These are phyloP conservation scores for Phrynocephalus vlangalii DNA, from an alignment of 2,797 vertebrate species.

Conservation along the genomic window DNA sequence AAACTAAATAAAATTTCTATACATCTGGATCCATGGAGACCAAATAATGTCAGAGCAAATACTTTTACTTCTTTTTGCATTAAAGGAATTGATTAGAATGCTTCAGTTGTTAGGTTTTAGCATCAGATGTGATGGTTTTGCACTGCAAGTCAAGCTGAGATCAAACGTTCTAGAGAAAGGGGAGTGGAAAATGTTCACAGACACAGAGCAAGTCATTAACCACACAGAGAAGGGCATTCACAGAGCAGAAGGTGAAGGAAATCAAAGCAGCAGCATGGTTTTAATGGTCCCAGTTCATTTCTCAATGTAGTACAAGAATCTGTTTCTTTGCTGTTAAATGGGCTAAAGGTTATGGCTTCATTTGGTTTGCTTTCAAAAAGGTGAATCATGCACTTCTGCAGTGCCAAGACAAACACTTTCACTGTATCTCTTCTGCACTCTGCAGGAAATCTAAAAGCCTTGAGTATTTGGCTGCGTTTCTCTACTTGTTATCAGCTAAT, in stretches of 20 bases:
- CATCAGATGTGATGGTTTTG: constrained; percentile 4
- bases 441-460: constrained; percentile 52
- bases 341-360: constrained; percentile 5
- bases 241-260: constrained; percentile 37
- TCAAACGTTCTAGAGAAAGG: background rate
- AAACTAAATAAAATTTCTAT: background rate
- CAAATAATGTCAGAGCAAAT: background rate
- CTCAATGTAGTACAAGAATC: constrained; percentile 17
- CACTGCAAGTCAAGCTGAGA: background rate
- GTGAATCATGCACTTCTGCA: constrained; percentile 34
- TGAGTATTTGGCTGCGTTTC: constrained; percentile 31
- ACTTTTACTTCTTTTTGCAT: background rate
- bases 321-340: constrained; percentile 25
- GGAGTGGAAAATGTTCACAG: background rate
- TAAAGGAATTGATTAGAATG: background rate
- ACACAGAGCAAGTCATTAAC: constrained; percentile 10
- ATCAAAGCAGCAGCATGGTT: constrained; percentile 34
- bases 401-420: constrained; percentile 63
- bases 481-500: constrained; percentile 37
- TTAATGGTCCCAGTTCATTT: constrained; percentile 4
- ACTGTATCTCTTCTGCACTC: constrained; percentile 41
- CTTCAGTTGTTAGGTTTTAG: background rate
- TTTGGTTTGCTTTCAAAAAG: constrained; percentile 45
- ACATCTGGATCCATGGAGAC: background rate
- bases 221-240: constrained; percentile 22